Percentiles rank a stretch among this genome's conserved stretches.
These are phyloP conservation scores for Doryteuthis pealeii DNA, from an alignment of 1,140 invertebrate species.

Conservation along the genomic window DNA sequence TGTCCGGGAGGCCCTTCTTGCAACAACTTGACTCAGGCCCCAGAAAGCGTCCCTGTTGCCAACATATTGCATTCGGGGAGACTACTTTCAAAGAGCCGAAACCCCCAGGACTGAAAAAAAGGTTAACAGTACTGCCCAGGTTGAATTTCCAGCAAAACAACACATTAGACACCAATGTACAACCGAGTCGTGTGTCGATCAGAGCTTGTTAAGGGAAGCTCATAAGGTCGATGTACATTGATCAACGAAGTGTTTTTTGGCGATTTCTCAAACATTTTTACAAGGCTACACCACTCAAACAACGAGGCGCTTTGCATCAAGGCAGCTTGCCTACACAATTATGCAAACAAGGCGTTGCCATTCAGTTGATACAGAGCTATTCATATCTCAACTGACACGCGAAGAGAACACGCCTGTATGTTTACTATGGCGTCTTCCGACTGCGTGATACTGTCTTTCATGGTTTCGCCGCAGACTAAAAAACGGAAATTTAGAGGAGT, in stretches of 20 bases:
- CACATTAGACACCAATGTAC: not conserved
- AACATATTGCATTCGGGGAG: not conserved
- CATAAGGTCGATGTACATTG: not conserved
- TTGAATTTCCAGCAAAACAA: not conserved
- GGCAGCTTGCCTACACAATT: not conserved
- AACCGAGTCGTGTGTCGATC: not conserved
- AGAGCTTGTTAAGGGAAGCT: not conserved
- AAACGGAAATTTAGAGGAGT: not conserved
- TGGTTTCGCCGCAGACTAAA: not conserved
- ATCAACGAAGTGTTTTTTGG: not conserved
- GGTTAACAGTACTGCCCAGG: not conserved
- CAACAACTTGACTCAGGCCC: not conserved
- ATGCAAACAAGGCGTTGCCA: not conserved
- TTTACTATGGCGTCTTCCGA: not conserved
- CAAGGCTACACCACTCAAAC: not conserved
- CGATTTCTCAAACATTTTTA: not conserved
- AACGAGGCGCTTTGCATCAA: not conserved
- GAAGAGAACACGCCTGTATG: not conserved
- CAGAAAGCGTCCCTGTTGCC: not conserved
- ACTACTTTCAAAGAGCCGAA: not conserved
- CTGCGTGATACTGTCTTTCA: not conserved
- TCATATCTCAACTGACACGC: not conserved
- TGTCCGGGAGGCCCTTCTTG: not conserved
- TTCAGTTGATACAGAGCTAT: not conserved
- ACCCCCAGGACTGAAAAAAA: not conserved